phyloP scores from a whole-genome alignment of 2,888 invertebrate species.

The Bhutanitis thaidina region DNA sequence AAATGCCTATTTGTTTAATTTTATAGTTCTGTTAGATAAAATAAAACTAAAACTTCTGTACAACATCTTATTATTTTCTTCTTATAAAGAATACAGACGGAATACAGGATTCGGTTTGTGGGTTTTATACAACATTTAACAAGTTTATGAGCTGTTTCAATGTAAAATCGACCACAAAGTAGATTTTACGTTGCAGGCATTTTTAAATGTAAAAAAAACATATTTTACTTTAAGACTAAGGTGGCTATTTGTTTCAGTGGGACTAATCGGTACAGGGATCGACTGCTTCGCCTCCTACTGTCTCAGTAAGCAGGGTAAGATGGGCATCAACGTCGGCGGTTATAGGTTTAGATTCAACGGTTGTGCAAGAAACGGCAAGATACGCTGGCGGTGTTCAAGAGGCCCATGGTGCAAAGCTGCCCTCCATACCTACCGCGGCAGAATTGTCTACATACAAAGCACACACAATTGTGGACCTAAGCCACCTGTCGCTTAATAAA shows the following conservation, averaged over 20 bases:
- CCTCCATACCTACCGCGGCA: constrained; percentile 65
- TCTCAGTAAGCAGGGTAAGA: constrained; percentile 74
- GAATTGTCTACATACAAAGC: constrained; percentile 70
- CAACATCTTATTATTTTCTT: too few relatives aligned
- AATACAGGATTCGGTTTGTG: too few relatives aligned
- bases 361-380: constrained; percentile 69
- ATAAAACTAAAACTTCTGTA: too few relatives aligned
- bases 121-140: too few relatives aligned
- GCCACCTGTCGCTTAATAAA: constrained; percentile 39
- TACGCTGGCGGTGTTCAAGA: constrained; percentile 70
- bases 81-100: too few relatives aligned
- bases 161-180: too few relatives aligned
- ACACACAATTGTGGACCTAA: constrained; percentile 70
- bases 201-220: too few relatives aligned
- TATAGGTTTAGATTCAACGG: constrained; percentile 72
- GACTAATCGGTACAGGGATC: constrained; percentile 61
- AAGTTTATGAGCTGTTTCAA: too few relatives aligned
- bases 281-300: constrained; percentile 71
- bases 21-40: too few relatives aligned
- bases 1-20: too few relatives aligned
- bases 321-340: constrained; percentile 72
- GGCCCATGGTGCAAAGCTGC: constrained; percentile 75
- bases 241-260: constrained; percentile 42
- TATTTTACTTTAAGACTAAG: constrained; percentile 4
- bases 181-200: too few relatives aligned